Percentiles rank a stretch among this genome's conserved stretches.
phyloP scores from a whole-genome alignment of 2,888 invertebrate species.

The Clitarchus hookeri region DNA sequence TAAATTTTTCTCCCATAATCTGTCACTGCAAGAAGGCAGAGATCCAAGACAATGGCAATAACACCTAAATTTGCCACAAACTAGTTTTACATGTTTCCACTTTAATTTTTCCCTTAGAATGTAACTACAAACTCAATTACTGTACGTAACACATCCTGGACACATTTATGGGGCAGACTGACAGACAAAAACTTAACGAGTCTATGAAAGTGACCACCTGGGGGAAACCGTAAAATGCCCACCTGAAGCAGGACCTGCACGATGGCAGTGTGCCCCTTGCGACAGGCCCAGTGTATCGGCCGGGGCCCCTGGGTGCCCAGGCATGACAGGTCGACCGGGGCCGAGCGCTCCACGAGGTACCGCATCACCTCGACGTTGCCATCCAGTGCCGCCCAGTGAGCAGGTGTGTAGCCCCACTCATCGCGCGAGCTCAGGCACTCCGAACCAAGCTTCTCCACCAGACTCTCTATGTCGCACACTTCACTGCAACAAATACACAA shows the following conservation, averaged over 20 bases:
- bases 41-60: too few relatives aligned
- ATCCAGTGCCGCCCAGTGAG: constrained; percentile 90
- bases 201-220: too few relatives aligned
- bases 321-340: constrained; percentile 84
- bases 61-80: too few relatives aligned
- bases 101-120: too few relatives aligned
- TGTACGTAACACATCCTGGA: too few relatives aligned
- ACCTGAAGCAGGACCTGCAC: constrained; percentile 71
- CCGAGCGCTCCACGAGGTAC: constrained; percentile 80
- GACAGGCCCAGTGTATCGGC: constrained; percentile 93
- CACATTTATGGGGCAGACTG: too few relatives aligned
- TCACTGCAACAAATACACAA: constrained; percentile 61
- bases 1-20: too few relatives aligned
- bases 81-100: too few relatives aligned
- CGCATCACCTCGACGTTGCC: constrained; percentile 89
- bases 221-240: constrained; percentile 37
- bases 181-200: too few relatives aligned
- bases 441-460: constrained; percentile 80
- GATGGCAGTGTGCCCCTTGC: constrained; percentile 88
- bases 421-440: constrained; percentile 80
- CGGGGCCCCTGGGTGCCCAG: constrained; percentile 86
- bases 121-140: too few relatives aligned
- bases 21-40: too few relatives aligned
- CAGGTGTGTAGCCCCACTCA: constrained; percentile 91
- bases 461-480: constrained; percentile 79